Evolutionary conservation across 2,113 vertebrate genomes (phyloP), one percentile per base, ranked within the genome.

Genomic region (Amblyopsis rosae): DNA sequence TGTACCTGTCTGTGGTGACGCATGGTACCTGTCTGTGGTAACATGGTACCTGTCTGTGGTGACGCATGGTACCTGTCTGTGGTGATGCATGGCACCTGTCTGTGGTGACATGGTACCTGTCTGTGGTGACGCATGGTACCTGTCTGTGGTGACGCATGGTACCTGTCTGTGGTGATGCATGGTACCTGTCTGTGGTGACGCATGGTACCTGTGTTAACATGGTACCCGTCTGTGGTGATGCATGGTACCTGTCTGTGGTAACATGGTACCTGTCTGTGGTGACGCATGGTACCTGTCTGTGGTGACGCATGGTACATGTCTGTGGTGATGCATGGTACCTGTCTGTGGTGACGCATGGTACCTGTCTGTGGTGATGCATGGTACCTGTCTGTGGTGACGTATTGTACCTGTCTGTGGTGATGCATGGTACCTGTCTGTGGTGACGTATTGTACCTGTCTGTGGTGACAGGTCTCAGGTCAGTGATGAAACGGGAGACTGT

Each of bases 401-500:
- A 85, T 48, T 49, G 47, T 7, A 7, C 12, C 90, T 84, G 32
- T 91, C 87, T 0, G 90, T 93, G 3, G 92, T 70, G 33, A 93
- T n/a, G n/a, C 69, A 3, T 92, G 88, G 3, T 85, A 91, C 89
- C 87, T 63, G 59, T 90, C 26, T 91, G 88, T 13, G 69, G 19
- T 19, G 1, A 59, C 92, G 88, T 6, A 41, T 41, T 3, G 85
- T 80, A 92, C 92, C 90, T 92, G 91, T 73, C 73, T 45, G 70
- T 86, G 0, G 90, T 87, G 8, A 92, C 83, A 0, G 88, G 86
- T 48, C 90, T 84, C 60, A 85, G 89, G 32, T 91, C 87, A 0
- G 90, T 93, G 3, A 93, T 70, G 41, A 93, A 67, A 3, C 92
- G 88, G 3, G 86, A 91, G 26, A 90, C 87, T 64, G 59, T 90